Evolutionary conservation across 2,113 vertebrate species (phyloP).

Genomic region (Triplophysa siluroides): DNA sequence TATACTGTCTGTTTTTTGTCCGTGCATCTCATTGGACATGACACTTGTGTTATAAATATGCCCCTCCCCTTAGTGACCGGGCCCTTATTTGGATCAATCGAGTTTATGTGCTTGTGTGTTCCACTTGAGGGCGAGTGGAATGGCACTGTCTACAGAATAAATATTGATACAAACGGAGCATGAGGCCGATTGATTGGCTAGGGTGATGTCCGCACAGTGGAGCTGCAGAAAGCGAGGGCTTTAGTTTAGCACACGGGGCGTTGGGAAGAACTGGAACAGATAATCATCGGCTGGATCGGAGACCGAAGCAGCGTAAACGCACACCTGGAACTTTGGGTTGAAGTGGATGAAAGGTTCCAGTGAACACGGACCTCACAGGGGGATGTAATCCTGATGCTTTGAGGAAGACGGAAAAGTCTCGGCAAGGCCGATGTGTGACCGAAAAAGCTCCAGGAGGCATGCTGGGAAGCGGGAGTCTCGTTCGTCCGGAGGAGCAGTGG

Average conservation of each 20-base stretch:
- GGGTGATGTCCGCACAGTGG: conserved; percentile 47
- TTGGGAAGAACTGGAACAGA: neutral
- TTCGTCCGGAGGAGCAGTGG: conserved; percentile 58
- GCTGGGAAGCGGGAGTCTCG: conserved; percentile 70
- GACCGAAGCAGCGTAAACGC: neutral
- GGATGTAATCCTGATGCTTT: conserved; percentile 60
- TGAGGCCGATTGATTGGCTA: conserved; percentile 68
- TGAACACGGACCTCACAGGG: conserved; percentile 44
- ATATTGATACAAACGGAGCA: conserved; percentile 76
- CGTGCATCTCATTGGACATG: conserved; percentile 58
- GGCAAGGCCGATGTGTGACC: conserved; percentile 72
- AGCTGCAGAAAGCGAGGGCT: neutral
- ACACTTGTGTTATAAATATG: conserved; percentile 57
- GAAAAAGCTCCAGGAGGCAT: conserved; percentile 74
- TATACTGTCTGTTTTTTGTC: neutral
- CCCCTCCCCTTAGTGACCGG: conserved; percentile 63
- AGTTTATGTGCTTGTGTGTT: conserved; percentile 56
- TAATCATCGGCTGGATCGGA: neutral
- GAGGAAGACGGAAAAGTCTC: conserved; percentile 61
- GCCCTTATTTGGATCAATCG: conserved; percentile 70
- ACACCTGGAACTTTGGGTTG: conserved; percentile 34
- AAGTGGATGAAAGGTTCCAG: conserved; percentile 41
- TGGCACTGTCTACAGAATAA: conserved; percentile 71
- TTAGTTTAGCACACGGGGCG: neutral
- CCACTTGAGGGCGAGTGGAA: conserved; percentile 56